Percentiles rank a stretch among this genome's conserved stretches.
Evolutionary conservation across 2,113 vertebrate species (phyloP).

Genomic region (Alethe diademata): DNA sequence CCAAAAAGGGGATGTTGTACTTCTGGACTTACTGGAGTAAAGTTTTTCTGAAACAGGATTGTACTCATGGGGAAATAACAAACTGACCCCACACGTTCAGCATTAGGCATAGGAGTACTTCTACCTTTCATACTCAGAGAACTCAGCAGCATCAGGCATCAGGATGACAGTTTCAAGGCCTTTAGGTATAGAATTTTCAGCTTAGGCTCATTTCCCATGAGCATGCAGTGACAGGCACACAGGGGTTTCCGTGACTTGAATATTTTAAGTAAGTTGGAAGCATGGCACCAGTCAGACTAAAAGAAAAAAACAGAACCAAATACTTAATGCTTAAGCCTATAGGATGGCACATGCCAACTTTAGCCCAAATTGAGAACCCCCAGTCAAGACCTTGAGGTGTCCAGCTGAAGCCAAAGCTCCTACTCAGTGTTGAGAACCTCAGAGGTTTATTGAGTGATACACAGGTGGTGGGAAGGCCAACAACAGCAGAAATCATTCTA

Average conservation of each 20-base stretch:
- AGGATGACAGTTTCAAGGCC: not conserved
- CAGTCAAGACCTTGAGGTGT: not conserved
- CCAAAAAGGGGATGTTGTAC: not conserved
- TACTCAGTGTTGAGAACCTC: not conserved
- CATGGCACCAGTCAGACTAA: not conserved
- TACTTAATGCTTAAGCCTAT: not conserved
- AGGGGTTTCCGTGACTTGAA: not conserved
- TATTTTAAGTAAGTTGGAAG: not conserved
- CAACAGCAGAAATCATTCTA: not conserved
- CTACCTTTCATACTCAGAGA: not conserved
- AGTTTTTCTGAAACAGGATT: not conserved
- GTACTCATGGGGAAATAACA: not conserved
- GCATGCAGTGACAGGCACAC: not conserved
- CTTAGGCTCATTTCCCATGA: not conserved
- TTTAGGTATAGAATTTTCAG: not conserved
- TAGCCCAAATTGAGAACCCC: not conserved
- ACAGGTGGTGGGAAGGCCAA: not conserved
- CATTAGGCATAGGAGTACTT: not conserved
- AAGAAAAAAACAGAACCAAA: not conserved
- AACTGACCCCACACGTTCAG: not conserved
- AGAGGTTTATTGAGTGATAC: not conserved
- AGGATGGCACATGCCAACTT: not conserved
- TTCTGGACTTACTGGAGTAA: not conserved
- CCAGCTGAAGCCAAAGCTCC: not conserved
- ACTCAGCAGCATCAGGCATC: not conserved